Conservation (phyloP, 2,113 vertebrate species). For the Pygoscelis adeliae region DNA sequence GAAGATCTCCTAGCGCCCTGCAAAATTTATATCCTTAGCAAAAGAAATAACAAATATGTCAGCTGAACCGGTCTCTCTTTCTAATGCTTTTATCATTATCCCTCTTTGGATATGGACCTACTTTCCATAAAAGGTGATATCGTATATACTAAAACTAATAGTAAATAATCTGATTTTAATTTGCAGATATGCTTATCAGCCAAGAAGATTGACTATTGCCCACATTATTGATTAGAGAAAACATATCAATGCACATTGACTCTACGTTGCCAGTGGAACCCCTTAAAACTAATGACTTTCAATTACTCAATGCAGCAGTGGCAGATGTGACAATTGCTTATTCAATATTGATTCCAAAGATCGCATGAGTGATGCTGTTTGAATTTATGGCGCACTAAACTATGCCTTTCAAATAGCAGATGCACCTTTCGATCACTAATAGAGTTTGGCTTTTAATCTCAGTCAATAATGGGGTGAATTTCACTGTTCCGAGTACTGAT, state of each 20-base stretch:
- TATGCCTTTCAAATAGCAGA: background rate
- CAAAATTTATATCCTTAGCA: background rate
- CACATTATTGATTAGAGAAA: conserved; percentile 13
- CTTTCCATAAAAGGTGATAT: background rate
- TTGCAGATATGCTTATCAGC: background rate
- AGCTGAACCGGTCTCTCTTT: background rate
- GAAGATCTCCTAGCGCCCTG: background rate
- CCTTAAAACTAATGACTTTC: conserved; percentile 38
- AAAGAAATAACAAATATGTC: background rate
- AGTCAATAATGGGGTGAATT: background rate
- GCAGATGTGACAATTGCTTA: conserved; percentile 54
- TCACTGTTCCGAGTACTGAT: background rate
- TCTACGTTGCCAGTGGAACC: background rate
- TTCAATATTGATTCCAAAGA: conserved; percentile 48
- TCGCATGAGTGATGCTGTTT: background rate
- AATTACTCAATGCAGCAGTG: conserved; percentile 16
- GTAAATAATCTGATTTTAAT: background rate
- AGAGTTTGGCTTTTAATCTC: background rate
- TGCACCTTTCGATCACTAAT: background rate
- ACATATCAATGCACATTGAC: background rate
- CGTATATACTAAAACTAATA: background rate
- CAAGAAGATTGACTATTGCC: background rate
- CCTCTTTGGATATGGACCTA: background rate
- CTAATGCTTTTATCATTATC: background rate
- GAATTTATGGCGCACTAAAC: background rate